These are phyloP conservation scores for Scolanthus callimorphus DNA, from an alignment of 92 coral and sea anemone species.

Conservation along the genomic window DNA sequence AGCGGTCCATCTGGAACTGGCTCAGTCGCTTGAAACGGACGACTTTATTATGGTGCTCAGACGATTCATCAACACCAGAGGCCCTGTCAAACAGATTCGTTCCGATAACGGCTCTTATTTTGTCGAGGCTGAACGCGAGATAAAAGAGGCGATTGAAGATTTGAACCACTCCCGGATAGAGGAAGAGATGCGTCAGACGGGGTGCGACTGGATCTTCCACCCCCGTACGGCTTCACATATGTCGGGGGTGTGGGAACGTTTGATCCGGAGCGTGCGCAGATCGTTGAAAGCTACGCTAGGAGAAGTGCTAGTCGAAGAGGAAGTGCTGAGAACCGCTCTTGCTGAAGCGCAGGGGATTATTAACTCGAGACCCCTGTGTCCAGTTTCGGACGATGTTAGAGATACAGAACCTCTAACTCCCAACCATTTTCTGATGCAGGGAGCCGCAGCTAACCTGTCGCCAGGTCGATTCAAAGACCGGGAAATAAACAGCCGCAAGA, in stretches of 20 bases:
- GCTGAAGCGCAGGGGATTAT: slow-evolving; percentile 33
- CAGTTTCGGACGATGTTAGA: slow-evolving; percentile 25
- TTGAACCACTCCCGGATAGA: slow-evolving; percentile 2
- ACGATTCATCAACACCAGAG: slow-evolving; percentile 44
- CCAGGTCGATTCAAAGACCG: slow-evolving; percentile 38
- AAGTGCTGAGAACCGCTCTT: slow-evolving; percentile 20
- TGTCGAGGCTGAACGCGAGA: slow-evolving; percentile 56
- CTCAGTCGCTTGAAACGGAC: slow-evolving; percentile 37
- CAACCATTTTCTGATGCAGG: slow-evolving; percentile 28
- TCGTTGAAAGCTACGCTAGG: slow-evolving; percentile 25
- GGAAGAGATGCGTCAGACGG: background rate
- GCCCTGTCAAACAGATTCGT: slow-evolving; percentile 35
- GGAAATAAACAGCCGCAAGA: slow-evolving; percentile 19
- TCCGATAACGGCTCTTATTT: slow-evolving; percentile 71
- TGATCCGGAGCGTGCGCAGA: slow-evolving; percentile 19
- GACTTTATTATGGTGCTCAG: slow-evolving; percentile 45
- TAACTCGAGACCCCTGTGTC: slow-evolving; percentile 36
- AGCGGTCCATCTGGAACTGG: slow-evolving; percentile 40
- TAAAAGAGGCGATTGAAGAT: slow-evolving; percentile 18
- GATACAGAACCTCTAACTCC: slow-evolving; percentile 35
- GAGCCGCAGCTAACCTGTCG: slow-evolving; percentile 4
- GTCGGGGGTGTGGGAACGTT: slow-evolving; percentile 49
- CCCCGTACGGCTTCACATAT: slow-evolving; percentile 47
- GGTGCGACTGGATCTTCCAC: slow-evolving; percentile 11
- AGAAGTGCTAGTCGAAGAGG: slow-evolving; percentile 6